Evolutionary conservation across 2,888 invertebrate genomes (phyloP), one percentile per base, ranked within the genome.

Genomic region (Caenorhabditis sp.): DNA sequence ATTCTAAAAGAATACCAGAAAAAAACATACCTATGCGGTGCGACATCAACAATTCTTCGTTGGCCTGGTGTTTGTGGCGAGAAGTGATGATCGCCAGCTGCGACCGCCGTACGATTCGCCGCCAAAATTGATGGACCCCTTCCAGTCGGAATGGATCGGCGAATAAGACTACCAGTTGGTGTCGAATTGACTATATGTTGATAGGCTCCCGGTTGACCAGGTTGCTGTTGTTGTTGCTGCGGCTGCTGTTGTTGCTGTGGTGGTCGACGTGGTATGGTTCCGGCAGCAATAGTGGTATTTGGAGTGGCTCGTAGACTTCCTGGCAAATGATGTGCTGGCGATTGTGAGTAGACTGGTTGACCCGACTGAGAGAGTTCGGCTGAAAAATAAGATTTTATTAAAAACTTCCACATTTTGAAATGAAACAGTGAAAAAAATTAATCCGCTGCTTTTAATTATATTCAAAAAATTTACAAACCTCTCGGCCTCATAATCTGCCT

Each of bases 11-110:
- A n/a, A n/a, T n/a, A n/a, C n/a, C n/a, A 21, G 3, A 23, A 23
- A 53, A 23, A 8, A n/a, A 21, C 21, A 2, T 1, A 53, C 53
- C 23, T 56, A 23, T 72, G 72, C 5, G 72, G 72, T 14, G 72
- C 67, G 27, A 68, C 27, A 25, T 68, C 72, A 0, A 27, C 31
- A 1, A 25, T 26, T 38, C 53, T 21, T 25, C 70, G 58, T 14
- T 38, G 59, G 17, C 26, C 26, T 25, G 70, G 63, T 3, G 60
- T 21, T 14, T 60, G 66, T 1, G 53, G 56, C 36, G 52, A 23
- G 10, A 58, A 27, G 25, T 65, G 65, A 1, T 14, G 25, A 23
- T 3, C 20, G 14, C 10, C 14, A n/a, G n/a, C 21, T 1, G 36
- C 20, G 21, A 17, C 27, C 12, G 12, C 26, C 1, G n/a, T 5